Conservation (phyloP, 2,113 vertebrate genomes). For the Ammospiza caudacuta region DNA sequence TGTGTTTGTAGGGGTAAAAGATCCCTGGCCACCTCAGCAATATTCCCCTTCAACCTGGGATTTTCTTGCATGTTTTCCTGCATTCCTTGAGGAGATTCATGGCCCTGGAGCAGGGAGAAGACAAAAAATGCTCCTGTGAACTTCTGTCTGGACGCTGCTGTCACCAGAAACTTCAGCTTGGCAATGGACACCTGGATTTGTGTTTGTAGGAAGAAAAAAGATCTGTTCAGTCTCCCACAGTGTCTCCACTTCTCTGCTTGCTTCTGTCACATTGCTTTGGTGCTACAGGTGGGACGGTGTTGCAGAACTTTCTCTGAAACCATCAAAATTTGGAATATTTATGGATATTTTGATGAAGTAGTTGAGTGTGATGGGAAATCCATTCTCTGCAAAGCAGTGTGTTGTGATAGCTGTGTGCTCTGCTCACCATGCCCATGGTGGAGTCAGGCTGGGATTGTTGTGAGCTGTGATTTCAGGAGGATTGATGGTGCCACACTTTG, state of each 20-base stretch:
- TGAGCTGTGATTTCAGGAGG: not conserved
- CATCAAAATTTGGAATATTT: rapidly evolving
- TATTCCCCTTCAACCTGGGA: too few species aligned
- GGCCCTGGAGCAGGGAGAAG: too few species aligned
- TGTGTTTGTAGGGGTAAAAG: too few species aligned
- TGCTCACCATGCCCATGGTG: rapidly evolving
- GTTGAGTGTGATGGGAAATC: not conserved
- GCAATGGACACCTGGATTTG: too few species aligned
- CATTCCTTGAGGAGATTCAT: too few species aligned
- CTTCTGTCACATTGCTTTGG: not conserved
- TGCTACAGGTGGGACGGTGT: not conserved
- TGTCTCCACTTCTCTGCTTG: not conserved
- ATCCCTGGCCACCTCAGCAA: too few species aligned
- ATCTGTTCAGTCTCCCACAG: not conserved
- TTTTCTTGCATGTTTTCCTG: too few species aligned
- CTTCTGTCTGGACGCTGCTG: too few species aligned
- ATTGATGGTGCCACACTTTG: not conserved
- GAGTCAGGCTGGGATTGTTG: not conserved
- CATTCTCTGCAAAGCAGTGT: rapidly evolving
- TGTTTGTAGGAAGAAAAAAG: not conserved
- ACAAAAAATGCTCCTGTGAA: too few species aligned
- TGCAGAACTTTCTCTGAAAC: not conserved
- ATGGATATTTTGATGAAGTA: rapidly evolving
- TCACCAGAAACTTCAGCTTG: too few species aligned
- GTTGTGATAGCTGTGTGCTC: not conserved